phyloP scores from a whole-genome alignment of 2,113 vertebrate species.

The Mola mola region DNA sequence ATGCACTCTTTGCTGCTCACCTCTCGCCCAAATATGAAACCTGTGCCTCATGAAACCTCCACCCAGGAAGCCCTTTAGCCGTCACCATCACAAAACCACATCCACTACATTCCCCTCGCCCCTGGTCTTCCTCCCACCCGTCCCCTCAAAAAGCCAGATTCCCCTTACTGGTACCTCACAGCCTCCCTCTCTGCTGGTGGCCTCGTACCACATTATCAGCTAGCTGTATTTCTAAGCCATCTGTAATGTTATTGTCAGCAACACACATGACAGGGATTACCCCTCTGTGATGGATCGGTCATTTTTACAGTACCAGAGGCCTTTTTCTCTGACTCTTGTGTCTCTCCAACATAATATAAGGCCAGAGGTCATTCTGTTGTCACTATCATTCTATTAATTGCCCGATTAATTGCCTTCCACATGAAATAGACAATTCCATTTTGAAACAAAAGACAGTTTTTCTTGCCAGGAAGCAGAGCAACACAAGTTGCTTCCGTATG shows the following conservation, averaged over 20 bases:
- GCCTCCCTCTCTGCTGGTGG: slow-evolving; percentile 6
- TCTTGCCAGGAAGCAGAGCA: slow-evolving; percentile 47
- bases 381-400: slow-evolving; percentile 50
- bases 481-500: slow-evolving; percentile 70
- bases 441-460: slow-evolving; percentile 41
- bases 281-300: slow-evolving; percentile 28
- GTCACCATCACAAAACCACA: slow-evolving; percentile 60
- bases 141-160: slow-evolving; percentile 12
- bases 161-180: slow-evolving; percentile 36
- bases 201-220: slow-evolving; percentile 31
- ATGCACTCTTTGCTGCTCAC: slow-evolving; percentile 40
- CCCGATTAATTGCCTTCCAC: slow-evolving; percentile 47
- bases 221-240: slow-evolving; percentile 5
- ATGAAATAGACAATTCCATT: slow-evolving; percentile 55
- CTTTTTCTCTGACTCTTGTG: slow-evolving; percentile 15
- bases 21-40: slow-evolving; percentile 51
- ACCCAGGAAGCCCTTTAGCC: slow-evolving; percentile 42
- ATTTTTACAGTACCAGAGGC: slow-evolving; percentile 21
- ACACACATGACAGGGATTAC: slow-evolving; percentile 41
- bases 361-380: slow-evolving; percentile 39
- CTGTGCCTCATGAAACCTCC: slow-evolving; percentile 63
- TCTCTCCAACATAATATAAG: slow-evolving; percentile 29
- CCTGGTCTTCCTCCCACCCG: slow-evolving; percentile 10
- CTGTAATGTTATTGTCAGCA: slow-evolving; percentile 40
- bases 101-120: slow-evolving; percentile 37